phyloP scores from a whole-genome alignment of 2,888 invertebrate species.

The Drosophila barbarae region DNA sequence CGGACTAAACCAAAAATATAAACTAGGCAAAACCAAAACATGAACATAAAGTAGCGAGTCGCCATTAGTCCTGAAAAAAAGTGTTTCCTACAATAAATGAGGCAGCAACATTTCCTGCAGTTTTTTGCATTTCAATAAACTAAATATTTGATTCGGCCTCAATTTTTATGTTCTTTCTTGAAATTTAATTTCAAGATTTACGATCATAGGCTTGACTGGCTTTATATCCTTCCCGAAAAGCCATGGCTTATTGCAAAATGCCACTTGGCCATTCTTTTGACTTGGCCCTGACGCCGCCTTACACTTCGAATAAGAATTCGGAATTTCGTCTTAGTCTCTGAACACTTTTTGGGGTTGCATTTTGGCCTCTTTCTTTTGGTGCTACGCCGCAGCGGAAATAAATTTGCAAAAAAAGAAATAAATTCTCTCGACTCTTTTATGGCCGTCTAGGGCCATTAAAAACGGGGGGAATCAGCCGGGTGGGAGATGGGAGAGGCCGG shows the following conservation, averaged over 20 bases:
- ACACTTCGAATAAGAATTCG: slow-evolving; percentile 13
- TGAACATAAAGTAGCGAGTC: slow-evolving; percentile 29
- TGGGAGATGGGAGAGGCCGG: slow-evolving; percentile 22
- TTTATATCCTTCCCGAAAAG: slow-evolving; percentile 13
- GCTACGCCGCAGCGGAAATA: slow-evolving; percentile 58
- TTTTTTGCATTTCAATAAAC: neutral
- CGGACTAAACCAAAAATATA: slow-evolving; percentile 16
- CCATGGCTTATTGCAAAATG: slow-evolving; percentile 23
- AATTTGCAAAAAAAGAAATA: slow-evolving; percentile 60
- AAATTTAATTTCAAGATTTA: slow-evolving; percentile 27
- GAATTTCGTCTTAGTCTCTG: slow-evolving; percentile 36
- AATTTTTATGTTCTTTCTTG: neutral
- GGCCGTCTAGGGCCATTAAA: slow-evolving; percentile 67
- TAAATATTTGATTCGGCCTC: neutral
- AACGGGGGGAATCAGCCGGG: slow-evolving; percentile 5
- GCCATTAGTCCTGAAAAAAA: too few relatives aligned
- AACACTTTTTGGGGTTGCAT: slow-evolving; percentile 20
- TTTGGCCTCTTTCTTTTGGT: slow-evolving; percentile 18
- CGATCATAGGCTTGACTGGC: slow-evolving; percentile 15
- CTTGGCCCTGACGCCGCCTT: slow-evolving; percentile 7
- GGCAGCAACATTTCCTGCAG: neutral
- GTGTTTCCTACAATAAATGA: too few relatives aligned
- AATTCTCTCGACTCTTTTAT: slow-evolving; percentile 66
- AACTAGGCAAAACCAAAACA: slow-evolving; percentile 27
- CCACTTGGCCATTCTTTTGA: slow-evolving; percentile 18